Base-by-base conservation (phyloP, 2,888 invertebrate genomes). In the Sarcophaga variegata region DNA sequence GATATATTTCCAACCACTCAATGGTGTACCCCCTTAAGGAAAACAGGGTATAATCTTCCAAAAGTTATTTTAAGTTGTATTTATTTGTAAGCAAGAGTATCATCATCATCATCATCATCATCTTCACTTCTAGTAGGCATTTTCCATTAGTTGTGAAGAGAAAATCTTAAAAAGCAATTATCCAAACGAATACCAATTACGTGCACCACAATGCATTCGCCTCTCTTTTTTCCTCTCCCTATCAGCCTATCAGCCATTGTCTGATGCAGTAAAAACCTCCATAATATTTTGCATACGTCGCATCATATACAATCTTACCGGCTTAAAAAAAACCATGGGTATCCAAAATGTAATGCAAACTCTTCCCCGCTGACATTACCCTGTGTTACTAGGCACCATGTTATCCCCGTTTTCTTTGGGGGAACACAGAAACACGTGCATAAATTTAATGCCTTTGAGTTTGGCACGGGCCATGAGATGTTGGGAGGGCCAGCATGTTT, bases 161-260 rank as follows among this genome's bases (percentile, higher is more conserved):
- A 81, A 83, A 83, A 86, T 83, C 81, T 81, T 86, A 86, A 86
- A 83, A 77, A 86, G 86, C 83, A 86, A 86, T 86, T 86, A 70
- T 81, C 22, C 63, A 27, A 37, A 37, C 10, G 69, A 59, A 63
- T 49, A 72, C 79, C 76, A 59, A 75, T 59, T 70, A 78, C 64
- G 64, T 78, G 75, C 66, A 64, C 63, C 76, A 64, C 70, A 76
- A 70, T 64, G 25, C 63, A 63, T 27, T 54, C 11, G 54, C 22
- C 22, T 54, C 17, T 17, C 54, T 3, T 10, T 10, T 37, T 0
- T 37, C 37, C 37, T 10, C 37, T 2, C 27, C 27, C 6, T 27
- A 25, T 27, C 27, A 27, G 6, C 37, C 37, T 37, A 37, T 37
- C 37, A 37, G 8, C 8, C 37, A 37, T 37, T 37, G 37, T 37